Evolutionary conservation across 1,140 invertebrate species (phyloP).

Genomic region (Nylanderia fulva): DNA sequence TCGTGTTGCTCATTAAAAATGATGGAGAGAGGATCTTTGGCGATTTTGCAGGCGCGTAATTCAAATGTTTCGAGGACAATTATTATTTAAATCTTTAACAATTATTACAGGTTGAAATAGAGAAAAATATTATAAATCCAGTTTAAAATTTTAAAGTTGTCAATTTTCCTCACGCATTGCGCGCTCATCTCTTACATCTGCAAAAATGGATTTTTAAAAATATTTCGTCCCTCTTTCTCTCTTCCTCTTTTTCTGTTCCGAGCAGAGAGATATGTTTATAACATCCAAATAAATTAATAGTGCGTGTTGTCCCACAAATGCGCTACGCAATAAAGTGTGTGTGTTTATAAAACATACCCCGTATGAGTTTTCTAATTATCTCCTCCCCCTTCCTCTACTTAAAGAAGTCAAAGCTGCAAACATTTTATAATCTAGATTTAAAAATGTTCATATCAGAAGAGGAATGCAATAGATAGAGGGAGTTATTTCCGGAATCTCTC

Average conservation of each 20-base stretch:
- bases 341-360: not conserved
- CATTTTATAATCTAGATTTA: slow-evolving; percentile 27
- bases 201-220: slow-evolving; percentile 43
- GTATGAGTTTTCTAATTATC: slow-evolving; percentile 41
- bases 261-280: not conserved
- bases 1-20: slow-evolving; percentile 29
- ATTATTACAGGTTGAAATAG: slow-evolving; percentile 32
- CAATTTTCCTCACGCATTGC: slow-evolving; percentile 36
- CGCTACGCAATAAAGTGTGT: not conserved
- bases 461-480: not conserved
- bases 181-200: slow-evolving; percentile 32
- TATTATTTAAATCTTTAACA: slow-evolving; percentile 57
- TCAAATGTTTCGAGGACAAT: slow-evolving; percentile 30
- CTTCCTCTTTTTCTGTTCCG: not conserved
- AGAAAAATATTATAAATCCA: slow-evolving; percentile 45
- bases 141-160: slow-evolving; percentile 58
- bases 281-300: slow-evolving; percentile 23
- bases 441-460: not conserved
- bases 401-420: slow-evolving; percentile 19
- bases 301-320: too few species aligned
- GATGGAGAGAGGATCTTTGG: slow-evolving; percentile 3
- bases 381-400: not conserved
- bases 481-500: too few species aligned
- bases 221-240: slow-evolving; percentile 24
- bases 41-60: slow-evolving; percentile 36